Base-by-base conservation (phyloP, 2,113 vertebrate species). In the Gymnobelideus leadbeateri region DNA sequence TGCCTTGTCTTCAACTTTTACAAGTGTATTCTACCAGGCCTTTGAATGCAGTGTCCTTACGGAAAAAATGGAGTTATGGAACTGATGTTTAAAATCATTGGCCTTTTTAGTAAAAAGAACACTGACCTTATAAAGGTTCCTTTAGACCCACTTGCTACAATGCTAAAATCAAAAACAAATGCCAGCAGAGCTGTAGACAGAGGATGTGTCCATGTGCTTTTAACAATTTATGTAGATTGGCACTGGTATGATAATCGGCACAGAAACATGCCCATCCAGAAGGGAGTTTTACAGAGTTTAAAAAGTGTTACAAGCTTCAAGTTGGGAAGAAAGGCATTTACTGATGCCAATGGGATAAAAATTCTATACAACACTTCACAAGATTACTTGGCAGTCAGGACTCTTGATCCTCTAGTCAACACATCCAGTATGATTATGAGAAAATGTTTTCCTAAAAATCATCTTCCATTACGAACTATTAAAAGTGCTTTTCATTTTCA, bases 401-500 rank as follows among this genome's bases (percentile, higher is more conserved):
- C 99, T 57, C 99, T 99, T 97, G 99, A 99, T 98, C 99, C 99
- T 12, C 98, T 99, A 53, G 98, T 99, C 92, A 99, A 99, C 98
- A 99, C 99, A 37, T 99, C 99, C 77, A 99, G 99, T 97, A 98
- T 99, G 91, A 99, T 99, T 98, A 99, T 99, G 99, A 99, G 99
- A 97, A 99, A 99, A 98, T 99, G 99, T 98, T 99, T 99, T 98
- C 99, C 99, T 57, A 99, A 99, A 98, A 99, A 99, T 97, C 99
- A 99, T 93, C 98, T 99, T 97, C 99, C 99, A 89, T 98, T 99
- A 93, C 99, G 99, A 96, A 99, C 99, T 46, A 99, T 99, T 98
- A 99, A 99, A 98, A 99, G 99, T 90, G 98, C 99, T 97, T 99
- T 99, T 97, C 98, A 98, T 91, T 99, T 99, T 97, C 99, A 99